These are phyloP conservation scores for Penaeus monodon DNA, from an alignment of 2,888 invertebrate genomes.

Conservation along the genomic window DNA sequence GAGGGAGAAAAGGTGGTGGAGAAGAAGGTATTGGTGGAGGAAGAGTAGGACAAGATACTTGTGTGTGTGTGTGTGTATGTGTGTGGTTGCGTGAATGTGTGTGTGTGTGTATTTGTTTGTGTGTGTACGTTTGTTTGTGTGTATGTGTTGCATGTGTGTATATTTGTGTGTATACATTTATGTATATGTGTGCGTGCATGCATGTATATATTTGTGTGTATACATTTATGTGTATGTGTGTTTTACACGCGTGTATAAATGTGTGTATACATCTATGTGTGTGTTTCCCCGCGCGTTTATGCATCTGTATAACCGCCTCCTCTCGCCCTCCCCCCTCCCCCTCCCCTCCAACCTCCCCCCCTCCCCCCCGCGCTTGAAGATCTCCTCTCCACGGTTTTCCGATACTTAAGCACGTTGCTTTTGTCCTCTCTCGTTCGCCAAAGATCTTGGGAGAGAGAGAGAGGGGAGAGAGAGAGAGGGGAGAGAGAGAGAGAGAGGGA, in stretches of 20 bases:
- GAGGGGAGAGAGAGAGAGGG: background rate
- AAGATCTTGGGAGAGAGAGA: background rate
- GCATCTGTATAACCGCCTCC: background rate
- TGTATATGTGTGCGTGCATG: background rate
- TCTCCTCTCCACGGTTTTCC: too few relatives aligned
- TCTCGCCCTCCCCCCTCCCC: too few relatives aligned
- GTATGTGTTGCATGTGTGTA: background rate
- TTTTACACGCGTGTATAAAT: background rate
- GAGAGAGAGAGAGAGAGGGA: too few relatives aligned
- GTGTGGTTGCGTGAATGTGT: background rate
- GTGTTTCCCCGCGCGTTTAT: background rate
- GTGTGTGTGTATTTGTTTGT: background rate
- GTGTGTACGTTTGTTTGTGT: background rate
- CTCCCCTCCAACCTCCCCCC: background rate
- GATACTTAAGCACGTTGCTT: too few relatives aligned
- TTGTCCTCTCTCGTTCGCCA: background rate
- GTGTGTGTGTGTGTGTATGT: conserved; percentile 6
- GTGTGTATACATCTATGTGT: background rate
- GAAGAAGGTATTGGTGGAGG: too few relatives aligned
- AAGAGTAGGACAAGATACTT: too few relatives aligned
- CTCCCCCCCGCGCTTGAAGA: background rate
- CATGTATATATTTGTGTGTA: background rate
- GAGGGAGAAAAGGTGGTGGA: too few relatives aligned
- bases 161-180: background rate
- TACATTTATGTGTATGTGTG: too few relatives aligned